Percentiles rank a stretch among this genome's conserved stretches.
Conservation (phyloP, 2,797 vertebrate species). For the Rhinogobio ventralis region DNA sequence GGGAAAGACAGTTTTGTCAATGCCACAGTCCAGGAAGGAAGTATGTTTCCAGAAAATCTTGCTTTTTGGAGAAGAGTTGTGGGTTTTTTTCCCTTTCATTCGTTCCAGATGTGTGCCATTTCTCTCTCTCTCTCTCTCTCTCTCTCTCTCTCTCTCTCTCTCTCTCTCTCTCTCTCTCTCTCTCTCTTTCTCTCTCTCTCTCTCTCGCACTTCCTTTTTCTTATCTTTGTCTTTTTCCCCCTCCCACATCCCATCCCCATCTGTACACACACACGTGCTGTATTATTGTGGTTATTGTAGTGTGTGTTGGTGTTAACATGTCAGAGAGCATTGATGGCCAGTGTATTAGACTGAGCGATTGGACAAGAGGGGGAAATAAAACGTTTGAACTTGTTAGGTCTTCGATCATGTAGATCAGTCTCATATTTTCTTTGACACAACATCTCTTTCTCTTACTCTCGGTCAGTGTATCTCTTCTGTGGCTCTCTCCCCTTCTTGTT, state of each 20-base stretch:
- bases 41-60: neutral
- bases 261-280: constrained; percentile 54
- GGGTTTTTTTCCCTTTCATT: constrained; percentile 1
- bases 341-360: constrained; percentile 68
- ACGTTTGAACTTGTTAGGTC: constrained; percentile 11
- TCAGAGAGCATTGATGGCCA: constrained; percentile 63
- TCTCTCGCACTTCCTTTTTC: constrained; percentile 39
- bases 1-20: neutral
- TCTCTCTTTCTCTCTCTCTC: neutral
- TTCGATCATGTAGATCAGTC: constrained; percentile 6
- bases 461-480: neutral
- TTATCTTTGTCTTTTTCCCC: constrained; percentile 30
- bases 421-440: neutral
- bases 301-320: constrained; percentile 65
- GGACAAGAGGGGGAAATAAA: constrained; percentile 44
- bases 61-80: constrained; percentile 3
- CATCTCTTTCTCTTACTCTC: neutral
- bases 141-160: constrained; percentile 13
- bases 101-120: constrained; percentile 51
- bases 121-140: neutral
- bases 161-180: constrained; percentile 14
- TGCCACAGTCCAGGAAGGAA: neutral
- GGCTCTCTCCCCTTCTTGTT: neutral
- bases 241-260: constrained; percentile 11
- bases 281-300: constrained; percentile 68